Percentiles rank a stretch among this genome's conserved stretches.
Conservation (phyloP, 1,140 invertebrate species). For the Bombus pyrosoma region DNA sequence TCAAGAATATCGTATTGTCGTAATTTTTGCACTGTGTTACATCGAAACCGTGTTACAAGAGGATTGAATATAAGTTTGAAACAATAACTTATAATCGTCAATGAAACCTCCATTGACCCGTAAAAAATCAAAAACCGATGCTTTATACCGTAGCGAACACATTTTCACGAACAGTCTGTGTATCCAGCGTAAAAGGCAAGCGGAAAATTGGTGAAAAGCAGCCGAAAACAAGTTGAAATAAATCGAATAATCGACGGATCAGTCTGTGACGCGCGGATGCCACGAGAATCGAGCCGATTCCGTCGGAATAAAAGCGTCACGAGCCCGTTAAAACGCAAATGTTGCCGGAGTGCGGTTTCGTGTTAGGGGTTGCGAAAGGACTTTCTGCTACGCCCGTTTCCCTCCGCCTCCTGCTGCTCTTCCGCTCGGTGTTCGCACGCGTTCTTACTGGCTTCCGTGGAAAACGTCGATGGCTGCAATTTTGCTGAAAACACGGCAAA, state of each 20-base stretch:
- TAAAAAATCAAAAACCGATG: neutral
- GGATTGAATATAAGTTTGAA: neutral
- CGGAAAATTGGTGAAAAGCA: too few relatives aligned
- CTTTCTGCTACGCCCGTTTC: slow-evolving; percentile 15
- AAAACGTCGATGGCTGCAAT: neutral
- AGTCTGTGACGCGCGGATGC: neutral
- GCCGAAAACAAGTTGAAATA: slow-evolving; percentile 31
- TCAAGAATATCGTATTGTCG: too few relatives aligned
- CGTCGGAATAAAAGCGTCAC: slow-evolving; percentile 40
- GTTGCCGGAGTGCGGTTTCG: slow-evolving; percentile 54
- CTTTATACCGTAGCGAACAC: neutral
- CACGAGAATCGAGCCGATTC: slow-evolving; percentile 9
- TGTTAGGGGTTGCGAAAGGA: slow-evolving; percentile 43
- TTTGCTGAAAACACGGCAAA: neutral
- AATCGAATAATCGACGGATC: slow-evolving; percentile 41
- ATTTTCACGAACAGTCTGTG: neutral
- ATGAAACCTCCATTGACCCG: neutral
- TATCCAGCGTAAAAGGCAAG: neutral
- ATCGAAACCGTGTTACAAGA: too few relatives aligned
- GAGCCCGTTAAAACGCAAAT: slow-evolving; percentile 51
- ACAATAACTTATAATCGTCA: neutral
- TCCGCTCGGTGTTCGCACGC: slow-evolving; percentile 20
- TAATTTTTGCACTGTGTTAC: too few relatives aligned
- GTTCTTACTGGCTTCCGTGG: slow-evolving; percentile 16
- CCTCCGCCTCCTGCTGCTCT: neutral